phyloP scores from a whole-genome alignment of 1,140 invertebrate genomes.

The Drosophila burlai region DNA sequence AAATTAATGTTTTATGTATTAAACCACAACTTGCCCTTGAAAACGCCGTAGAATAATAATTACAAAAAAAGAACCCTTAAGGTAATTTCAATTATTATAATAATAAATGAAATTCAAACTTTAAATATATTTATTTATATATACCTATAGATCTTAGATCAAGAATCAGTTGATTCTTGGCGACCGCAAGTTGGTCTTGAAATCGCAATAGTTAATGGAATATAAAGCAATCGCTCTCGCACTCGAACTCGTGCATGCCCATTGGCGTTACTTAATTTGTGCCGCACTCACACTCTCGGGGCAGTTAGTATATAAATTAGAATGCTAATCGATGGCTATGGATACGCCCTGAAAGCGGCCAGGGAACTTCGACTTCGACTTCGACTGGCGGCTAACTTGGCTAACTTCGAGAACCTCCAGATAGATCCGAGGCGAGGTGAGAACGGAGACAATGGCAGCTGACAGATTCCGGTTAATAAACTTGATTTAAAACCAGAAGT shows the following conservation, averaged over 20 bases:
- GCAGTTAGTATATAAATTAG: conserved; percentile 80
- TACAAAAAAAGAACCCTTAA: neutral
- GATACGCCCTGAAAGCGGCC: conserved; percentile 73
- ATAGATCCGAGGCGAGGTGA: conserved; percentile 12
- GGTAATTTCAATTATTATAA: neutral
- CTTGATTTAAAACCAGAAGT: conserved; percentile 83
- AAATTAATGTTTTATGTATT: too few species aligned
- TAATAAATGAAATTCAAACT: neutral
- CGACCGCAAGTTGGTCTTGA: conserved; percentile 53
- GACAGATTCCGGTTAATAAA: conserved; percentile 80
- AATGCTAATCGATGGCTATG: conserved; percentile 79
- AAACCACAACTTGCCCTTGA: conserved; percentile 3
- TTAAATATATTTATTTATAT: neutral
- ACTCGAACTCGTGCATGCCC: conserved; percentile 65
- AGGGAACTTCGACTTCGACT: conserved; percentile 19
- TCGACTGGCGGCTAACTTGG: neutral
- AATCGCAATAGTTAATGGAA: conserved; percentile 35
- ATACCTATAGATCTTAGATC: too few species aligned
- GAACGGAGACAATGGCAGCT: conserved; percentile 57
- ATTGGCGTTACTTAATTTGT: conserved; percentile 72
- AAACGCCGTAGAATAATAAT: neutral
- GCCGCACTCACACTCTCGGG: conserved; percentile 42
- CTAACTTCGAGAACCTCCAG: conserved; percentile 5
- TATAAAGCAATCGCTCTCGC: conserved; percentile 22
- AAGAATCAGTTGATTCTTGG: too few species aligned